These are phyloP conservation scores for Drosophila prolongata DNA, from an alignment of 2,888 invertebrate genomes.

Conservation along the genomic window DNA sequence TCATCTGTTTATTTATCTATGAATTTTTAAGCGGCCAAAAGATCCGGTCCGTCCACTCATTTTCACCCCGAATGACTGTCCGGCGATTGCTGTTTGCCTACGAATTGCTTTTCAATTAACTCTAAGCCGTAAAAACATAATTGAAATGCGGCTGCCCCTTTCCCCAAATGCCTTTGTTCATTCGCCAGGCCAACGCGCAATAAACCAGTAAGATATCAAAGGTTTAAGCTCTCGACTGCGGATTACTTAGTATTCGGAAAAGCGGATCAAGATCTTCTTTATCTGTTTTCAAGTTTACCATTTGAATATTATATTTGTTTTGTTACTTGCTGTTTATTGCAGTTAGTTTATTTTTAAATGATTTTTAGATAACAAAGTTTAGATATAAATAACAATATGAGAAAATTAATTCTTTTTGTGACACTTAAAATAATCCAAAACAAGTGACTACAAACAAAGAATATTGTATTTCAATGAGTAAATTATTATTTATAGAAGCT, in stretches of 20 bases:
- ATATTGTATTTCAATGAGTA: too few species aligned
- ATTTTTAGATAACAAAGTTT: too few species aligned
- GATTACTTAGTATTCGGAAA: not conserved
- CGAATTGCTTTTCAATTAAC: conserved; percentile 74
- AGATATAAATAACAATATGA: too few species aligned
- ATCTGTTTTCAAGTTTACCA: too few species aligned
- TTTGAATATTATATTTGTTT: too few species aligned
- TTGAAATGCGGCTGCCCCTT: conserved; percentile 47
- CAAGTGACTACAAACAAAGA: too few species aligned
- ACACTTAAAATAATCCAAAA: too few species aligned
- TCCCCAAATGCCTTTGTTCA: not conserved
- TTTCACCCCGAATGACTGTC: conserved; percentile 11
- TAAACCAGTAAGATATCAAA: conserved; percentile 9
- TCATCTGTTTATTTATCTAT: conserved; percentile 41
- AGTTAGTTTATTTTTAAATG: too few species aligned
- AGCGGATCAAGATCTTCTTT: not conserved
- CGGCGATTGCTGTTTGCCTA: conserved; percentile 54
- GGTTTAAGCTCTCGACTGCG: not conserved
- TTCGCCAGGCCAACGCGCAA: conserved; percentile 11
- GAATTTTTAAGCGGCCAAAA: conserved; percentile 39
- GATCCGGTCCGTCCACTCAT: conserved; percentile 16
- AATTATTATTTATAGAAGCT: too few species aligned
- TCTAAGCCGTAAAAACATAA: conserved; percentile 58
- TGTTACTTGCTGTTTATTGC: too few species aligned
- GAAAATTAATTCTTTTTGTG: too few species aligned